phyloP scores from a whole-genome alignment of 1,140 invertebrate species.

The Arctopsyche grandis region DNA sequence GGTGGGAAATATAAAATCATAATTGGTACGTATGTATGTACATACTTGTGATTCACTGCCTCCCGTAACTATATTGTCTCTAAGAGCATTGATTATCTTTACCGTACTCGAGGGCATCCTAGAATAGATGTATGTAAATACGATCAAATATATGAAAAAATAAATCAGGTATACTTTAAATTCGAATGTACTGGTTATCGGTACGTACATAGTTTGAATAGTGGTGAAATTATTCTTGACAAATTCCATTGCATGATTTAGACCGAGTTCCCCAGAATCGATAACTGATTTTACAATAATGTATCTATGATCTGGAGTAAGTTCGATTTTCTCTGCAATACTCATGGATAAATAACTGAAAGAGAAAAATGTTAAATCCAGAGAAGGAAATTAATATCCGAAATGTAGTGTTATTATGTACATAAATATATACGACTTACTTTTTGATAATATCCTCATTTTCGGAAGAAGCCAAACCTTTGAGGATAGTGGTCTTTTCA shows the following conservation, averaged over 20 bases:
- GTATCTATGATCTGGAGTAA: neutral
- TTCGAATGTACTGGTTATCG: neutral
- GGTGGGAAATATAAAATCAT: neutral
- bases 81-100: neutral
- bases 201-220: conserved; percentile 59
- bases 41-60: neutral
- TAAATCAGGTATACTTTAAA: neutral
- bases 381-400: too few species aligned
- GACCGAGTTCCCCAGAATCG: conserved; percentile 59
- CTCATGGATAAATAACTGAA: conserved; percentile 2
- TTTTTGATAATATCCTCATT: neutral
- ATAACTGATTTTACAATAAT: conserved; percentile 59
- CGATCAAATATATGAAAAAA: neutral
- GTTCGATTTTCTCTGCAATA: neutral
- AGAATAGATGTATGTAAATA: neutral
- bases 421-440: too few species aligned
- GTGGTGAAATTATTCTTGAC: conserved; percentile 59
- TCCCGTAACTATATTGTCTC: neutral
- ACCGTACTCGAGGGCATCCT: neutral
- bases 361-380: neutral
- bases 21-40: neutral
- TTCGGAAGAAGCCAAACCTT: conserved; percentile 1
- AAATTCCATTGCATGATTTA: conserved; percentile 60
- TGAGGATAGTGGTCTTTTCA: neutral
- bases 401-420: too few species aligned